A percentile compares a stretch with the other conserved stretches of the same genome.
Evolutionary conservation across 1,140 invertebrate genomes (phyloP).

Genomic region (Polyergus mexicanus): DNA sequence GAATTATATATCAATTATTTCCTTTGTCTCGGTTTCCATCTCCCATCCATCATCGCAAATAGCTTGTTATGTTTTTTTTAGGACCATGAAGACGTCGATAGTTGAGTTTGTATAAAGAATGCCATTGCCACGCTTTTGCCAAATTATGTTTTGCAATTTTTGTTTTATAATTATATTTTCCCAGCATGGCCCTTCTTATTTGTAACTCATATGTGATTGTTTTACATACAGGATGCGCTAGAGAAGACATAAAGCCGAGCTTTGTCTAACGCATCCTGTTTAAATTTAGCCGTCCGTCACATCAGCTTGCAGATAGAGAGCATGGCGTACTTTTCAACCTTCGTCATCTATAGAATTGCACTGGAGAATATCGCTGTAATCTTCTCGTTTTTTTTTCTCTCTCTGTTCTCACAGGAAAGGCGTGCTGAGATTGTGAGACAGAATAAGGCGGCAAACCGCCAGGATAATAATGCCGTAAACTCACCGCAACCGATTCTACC

Average conservation of each 20-base stretch:
- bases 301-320: slow-evolving; percentile 66
- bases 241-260: neutral
- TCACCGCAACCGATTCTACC: slow-evolving; percentile 68
- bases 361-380: neutral
- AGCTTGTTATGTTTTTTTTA: slow-evolving; percentile 68
- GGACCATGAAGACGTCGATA: slow-evolving; percentile 26
- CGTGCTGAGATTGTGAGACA: slow-evolving; percentile 94
- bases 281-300: slow-evolving; percentile 12
- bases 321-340: slow-evolving; percentile 55
- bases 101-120: slow-evolving; percentile 53
- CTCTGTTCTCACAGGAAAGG: slow-evolving; percentile 90
- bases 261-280: slow-evolving; percentile 27
- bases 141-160: slow-evolving; percentile 62
- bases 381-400: slow-evolving; percentile 16
- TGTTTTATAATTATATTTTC: slow-evolving; percentile 34
- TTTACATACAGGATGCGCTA: slow-evolving; percentile 15
- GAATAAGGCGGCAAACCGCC: slow-evolving; percentile 90
- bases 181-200: slow-evolving; percentile 25
- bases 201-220: slow-evolving; percentile 26
- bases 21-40: slow-evolving; percentile 12
- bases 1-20: slow-evolving; percentile 45
- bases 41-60: slow-evolving; percentile 24
- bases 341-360: neutral
- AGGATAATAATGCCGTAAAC: slow-evolving; percentile 76
- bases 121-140: slow-evolving; percentile 52